Base-by-base conservation (phyloP, 2,888 invertebrate genomes). In the Chymomyza procnemis region DNA sequence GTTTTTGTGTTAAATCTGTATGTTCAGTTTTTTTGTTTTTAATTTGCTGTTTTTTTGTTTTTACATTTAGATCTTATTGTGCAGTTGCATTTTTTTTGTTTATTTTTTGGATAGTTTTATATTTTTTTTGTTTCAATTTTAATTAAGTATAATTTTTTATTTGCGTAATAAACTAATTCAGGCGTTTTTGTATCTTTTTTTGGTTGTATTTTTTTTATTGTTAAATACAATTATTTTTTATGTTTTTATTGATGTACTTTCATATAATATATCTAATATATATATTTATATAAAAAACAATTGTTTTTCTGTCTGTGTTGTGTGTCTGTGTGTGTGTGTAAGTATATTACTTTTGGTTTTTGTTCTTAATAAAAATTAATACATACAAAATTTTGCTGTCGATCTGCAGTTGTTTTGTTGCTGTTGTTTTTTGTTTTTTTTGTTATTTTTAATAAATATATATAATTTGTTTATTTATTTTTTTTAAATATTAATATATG, bases 61-160 rank as follows among this genome's bases (percentile, higher is more conserved):
- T 74, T 74, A 82, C 80, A 86, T 80, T 86, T 80, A 83, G 78
- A 85, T 79, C 70, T 88, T 85, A 88, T 88, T 89, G 88, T 90
- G 88, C 90, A 88, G 87, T 84, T 79, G 80, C 73, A 73, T 74
- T 66, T 55, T 66, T 69, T 58, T 52, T 58, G 46, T 61, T 58
- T 21, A 41, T 47, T 59, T 68, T 64, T 64, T 61, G 74, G 70
- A 67, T 74, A 70, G 71, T 65, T 60, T 70, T 52, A 14, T 71
- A 69, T 62, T 71, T 71, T 61, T 70, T 69, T 70, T 71, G 67
- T 71, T 85, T 78, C 76, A 74, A 73, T 74, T 75, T 79, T 74
- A 80, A 73, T 84, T 85, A 80, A 73, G 73, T 74, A 71, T 80
- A 78, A 74, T 78, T 55, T 78, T 73, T 71, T 69, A 75, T 76